Percentiles rank a stretch among this genome's conserved stretches.
Conservation (phyloP, 2,113 vertebrate species). For the Prolemur simus region DNA sequence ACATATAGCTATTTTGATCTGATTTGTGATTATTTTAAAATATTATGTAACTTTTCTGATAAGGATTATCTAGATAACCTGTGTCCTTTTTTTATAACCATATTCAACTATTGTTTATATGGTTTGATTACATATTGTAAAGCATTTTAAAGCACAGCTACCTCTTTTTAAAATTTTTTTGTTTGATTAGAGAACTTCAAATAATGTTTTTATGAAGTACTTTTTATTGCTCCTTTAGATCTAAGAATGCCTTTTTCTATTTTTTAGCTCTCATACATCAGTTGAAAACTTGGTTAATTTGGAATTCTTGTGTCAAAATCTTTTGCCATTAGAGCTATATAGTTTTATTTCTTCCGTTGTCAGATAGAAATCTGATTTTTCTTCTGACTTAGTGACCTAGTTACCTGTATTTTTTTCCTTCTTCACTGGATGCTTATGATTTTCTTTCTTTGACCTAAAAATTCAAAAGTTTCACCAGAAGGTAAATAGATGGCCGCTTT, state of each 20-base stretch:
- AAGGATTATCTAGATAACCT: slow-evolving; percentile 6
- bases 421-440: neutral
- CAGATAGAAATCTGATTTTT: neutral
- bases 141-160: neutral
- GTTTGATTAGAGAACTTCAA: neutral
- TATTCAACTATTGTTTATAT: neutral
- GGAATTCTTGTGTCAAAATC: neutral
- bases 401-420: neutral
- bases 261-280: neutral
- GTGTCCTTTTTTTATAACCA: neutral
- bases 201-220: neutral
- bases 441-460: slow-evolving; percentile 8
- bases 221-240: neutral
- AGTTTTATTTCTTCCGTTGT: neutral
- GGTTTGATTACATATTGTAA: neutral
- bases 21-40: neutral
- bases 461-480: neutral
- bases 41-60: neutral
- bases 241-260: neutral
- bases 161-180: neutral
- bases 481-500: neutral
- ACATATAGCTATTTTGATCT: neutral
- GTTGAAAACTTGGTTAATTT: neutral
- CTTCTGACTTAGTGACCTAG: neutral
- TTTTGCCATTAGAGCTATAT: neutral